Conservation (phyloP, 2,888 invertebrate species). For the Invenusta paracnida region DNA sequence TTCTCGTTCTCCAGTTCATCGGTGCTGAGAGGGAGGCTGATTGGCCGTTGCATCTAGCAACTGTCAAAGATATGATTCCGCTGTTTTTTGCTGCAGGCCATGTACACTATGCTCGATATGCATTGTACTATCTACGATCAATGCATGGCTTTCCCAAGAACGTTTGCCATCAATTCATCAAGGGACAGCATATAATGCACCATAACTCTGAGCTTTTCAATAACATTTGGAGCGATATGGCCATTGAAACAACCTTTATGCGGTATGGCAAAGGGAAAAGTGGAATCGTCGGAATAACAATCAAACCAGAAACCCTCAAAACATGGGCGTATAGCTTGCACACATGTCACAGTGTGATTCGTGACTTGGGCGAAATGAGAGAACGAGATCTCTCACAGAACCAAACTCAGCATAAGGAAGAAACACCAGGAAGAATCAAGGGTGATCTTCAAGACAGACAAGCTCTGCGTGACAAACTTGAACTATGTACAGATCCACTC, state of each 20-base stretch:
- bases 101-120: constrained; percentile 48
- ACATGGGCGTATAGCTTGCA: constrained; percentile 36
- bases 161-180: constrained; percentile 44
- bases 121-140: constrained; percentile 47
- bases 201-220: constrained; percentile 48
- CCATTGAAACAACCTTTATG: constrained; percentile 50
- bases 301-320: constrained; percentile 30
- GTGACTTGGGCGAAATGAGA: background rate
- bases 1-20: constrained; percentile 46
- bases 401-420: background rate
- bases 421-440: background rate
- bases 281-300: constrained; percentile 47
- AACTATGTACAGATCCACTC: constrained; percentile 43
- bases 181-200: constrained; percentile 48
- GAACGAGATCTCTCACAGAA: background rate
- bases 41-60: constrained; percentile 47
- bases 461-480: background rate
- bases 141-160: constrained; percentile 46
- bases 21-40: constrained; percentile 47
- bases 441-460: background rate
- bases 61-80: constrained; percentile 47
- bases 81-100: constrained; percentile 49
- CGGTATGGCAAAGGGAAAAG: constrained; percentile 48
- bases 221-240: constrained; percentile 49
- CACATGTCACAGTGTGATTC: constrained; percentile 34